These are phyloP conservation scores for Rhipidura dahli DNA, from an alignment of 2,113 vertebrate species.

Conservation along the genomic window DNA sequence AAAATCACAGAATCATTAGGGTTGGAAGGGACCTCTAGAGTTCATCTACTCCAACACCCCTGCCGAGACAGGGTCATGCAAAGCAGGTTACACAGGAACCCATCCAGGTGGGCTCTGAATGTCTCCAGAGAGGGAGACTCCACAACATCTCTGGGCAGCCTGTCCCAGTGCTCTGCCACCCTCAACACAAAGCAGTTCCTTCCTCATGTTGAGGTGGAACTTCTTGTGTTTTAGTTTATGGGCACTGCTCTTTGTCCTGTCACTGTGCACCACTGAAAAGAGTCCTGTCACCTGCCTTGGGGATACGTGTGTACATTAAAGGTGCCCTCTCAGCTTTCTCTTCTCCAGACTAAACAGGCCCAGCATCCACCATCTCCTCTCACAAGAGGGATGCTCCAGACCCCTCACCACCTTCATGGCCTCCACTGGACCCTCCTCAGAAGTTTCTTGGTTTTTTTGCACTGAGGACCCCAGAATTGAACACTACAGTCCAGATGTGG, in stretches of 20 bases:
- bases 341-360: neutral
- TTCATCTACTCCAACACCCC: neutral
- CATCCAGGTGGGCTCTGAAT: neutral
- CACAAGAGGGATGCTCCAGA: too few relatives aligned
- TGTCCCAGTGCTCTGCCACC: neutral
- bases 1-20: neutral
- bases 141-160: accelerated
- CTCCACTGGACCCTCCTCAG: neutral
- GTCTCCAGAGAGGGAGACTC: neutral
- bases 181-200: neutral
- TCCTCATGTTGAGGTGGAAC: neutral
- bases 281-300: neutral
- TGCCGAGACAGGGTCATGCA: neutral
- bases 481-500: too few relatives aligned
- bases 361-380: neutral
- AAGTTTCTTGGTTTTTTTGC: neutral
- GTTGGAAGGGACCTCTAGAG: neutral
- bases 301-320: neutral
- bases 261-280: neutral
- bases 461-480: neutral
- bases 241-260: neutral
- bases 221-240: neutral
- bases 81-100: neutral
- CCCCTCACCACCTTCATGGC: neutral
- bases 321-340: neutral